Base-by-base conservation (phyloP, 2,113 vertebrate genomes). In the Phoxinus phoxinus region DNA sequence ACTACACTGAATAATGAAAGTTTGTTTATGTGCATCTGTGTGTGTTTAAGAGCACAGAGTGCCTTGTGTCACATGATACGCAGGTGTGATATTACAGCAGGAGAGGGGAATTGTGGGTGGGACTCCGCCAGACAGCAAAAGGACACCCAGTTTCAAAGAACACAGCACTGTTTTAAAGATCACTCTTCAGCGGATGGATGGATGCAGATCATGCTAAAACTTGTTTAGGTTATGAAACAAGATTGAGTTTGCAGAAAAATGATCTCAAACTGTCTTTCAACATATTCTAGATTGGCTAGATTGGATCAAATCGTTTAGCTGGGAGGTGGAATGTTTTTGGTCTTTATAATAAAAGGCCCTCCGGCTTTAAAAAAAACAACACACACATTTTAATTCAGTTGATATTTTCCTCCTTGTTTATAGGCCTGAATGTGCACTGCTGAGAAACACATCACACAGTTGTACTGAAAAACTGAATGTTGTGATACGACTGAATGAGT, bases 11-110 rank as follows among this genome's bases (percentile, higher is more conserved):
- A 81, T 53, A 67, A 84, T 46, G 27, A 53, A 78, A 63, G 88
- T 65, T 69, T 87, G 61, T 79, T 51, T 58, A 69, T 59, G 35
- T 59, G 73, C 21, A 51, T 85, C 27, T 37, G 75, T 87, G 81
- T 59, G 46, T 76, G 85, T 82, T 53, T 35, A 77, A 72, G 53
- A 25, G 75, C 27, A 72, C 76, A 78, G 79, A 59, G 41, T 35
- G 13, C 27, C 44, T 5, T 78, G 86, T 91, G 92, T 92, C 93
- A 94, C 92, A 90, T 93, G 91, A 95, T 93, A 93, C 91, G 88
- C 93, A 91, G 94, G 93, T 95, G 93, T 94, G 93, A 93, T 89
- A 94, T 95, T 93, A 94, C 94, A 94, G 86, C 79, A 89, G 91
- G 90, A 93, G 91, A 94, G 91, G 92, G 89, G 91, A 91, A 93